Evolutionary conservation across 2,113 vertebrate species (phyloP).

Genomic region (Spermophilus dauricus): DNA sequence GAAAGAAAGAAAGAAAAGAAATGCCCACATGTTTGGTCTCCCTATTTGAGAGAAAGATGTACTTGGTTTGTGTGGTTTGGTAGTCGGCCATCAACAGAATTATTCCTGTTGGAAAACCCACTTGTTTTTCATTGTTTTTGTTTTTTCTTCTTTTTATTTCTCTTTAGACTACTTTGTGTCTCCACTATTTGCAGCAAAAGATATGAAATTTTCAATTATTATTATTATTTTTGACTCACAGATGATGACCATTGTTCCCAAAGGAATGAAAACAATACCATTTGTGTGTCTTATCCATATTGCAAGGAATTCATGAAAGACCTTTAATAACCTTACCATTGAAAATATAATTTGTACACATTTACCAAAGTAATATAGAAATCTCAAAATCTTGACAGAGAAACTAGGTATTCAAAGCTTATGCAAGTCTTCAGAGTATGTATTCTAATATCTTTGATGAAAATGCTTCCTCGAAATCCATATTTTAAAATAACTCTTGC

Average conservation of each 20-base stretch:
- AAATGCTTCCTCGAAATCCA: slow-evolving; percentile 4
- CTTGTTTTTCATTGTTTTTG: not conserved
- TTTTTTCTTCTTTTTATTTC: not conserved
- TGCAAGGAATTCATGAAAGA: not conserved
- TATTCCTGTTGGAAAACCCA: not conserved
- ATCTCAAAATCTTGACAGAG: not conserved
- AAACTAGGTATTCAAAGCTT: not conserved
- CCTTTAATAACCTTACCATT: not conserved
- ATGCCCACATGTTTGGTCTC: not conserved
- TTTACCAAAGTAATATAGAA: slow-evolving; percentile 2
- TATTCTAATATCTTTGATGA: not conserved
- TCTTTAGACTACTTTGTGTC: not conserved
- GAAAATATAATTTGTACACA: slow-evolving; percentile 23
- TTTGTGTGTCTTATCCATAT: not conserved
- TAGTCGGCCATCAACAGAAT: not conserved
- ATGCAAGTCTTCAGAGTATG: not conserved
- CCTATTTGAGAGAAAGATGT: not conserved
- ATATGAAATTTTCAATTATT: not conserved
- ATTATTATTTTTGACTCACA: not conserved
- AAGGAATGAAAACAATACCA: not conserved
- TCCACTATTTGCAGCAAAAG: not conserved
- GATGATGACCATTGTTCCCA: not conserved
- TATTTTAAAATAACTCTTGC: not conserved
- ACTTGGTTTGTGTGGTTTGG: not conserved
- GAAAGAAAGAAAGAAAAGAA: too few relatives aligned